Conservation (phyloP, 2,888 invertebrate species). For the Drosophila recens region DNA sequence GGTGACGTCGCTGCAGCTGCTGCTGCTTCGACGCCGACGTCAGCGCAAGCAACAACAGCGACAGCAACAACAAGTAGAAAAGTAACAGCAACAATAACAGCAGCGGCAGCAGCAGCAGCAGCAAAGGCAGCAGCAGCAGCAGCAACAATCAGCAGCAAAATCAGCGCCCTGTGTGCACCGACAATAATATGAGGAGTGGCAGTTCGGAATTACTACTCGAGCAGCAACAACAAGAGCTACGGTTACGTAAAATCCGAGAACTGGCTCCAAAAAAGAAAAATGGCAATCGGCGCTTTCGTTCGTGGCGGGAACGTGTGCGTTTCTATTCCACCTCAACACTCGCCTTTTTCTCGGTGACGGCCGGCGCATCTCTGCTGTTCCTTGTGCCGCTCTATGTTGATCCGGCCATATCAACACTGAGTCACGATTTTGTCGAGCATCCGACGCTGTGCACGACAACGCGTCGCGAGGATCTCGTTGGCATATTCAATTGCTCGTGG, state of each 20-base stretch:
- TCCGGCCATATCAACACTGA: constrained; percentile 94
- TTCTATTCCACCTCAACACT: constrained; percentile 90
- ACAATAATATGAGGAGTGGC: constrained; percentile 90
- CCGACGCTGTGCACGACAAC: constrained; percentile 94
- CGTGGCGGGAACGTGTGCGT: constrained; percentile 89
- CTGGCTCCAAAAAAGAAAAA: constrained; percentile 87
- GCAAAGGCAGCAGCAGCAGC: constrained; percentile 50
- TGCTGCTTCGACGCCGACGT: constrained; percentile 55
- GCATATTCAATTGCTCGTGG: constrained; percentile 95
- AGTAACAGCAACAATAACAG: constrained; percentile 59
- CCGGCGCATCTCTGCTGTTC: constrained; percentile 90
- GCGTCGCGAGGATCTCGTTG: constrained; percentile 93
- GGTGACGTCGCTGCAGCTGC: constrained; percentile 55
- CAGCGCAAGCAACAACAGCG: constrained; percentile 47
- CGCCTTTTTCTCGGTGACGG: constrained; percentile 90
- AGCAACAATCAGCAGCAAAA: constrained; percentile 75
- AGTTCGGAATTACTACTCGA: constrained; percentile 92
- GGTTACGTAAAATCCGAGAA: constrained; percentile 88
- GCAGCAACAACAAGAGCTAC: constrained; percentile 90
- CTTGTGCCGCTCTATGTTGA: constrained; percentile 92
- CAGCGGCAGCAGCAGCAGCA: constrained; percentile 43
- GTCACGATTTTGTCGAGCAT: constrained; percentile 94
- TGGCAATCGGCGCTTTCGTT: constrained; percentile 86
- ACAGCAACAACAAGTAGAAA: constrained; percentile 48
- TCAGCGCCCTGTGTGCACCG: constrained; percentile 84